phyloP scores from a whole-genome alignment of 2,888 invertebrate species.

The Pachliopta kotzebuea region DNA sequence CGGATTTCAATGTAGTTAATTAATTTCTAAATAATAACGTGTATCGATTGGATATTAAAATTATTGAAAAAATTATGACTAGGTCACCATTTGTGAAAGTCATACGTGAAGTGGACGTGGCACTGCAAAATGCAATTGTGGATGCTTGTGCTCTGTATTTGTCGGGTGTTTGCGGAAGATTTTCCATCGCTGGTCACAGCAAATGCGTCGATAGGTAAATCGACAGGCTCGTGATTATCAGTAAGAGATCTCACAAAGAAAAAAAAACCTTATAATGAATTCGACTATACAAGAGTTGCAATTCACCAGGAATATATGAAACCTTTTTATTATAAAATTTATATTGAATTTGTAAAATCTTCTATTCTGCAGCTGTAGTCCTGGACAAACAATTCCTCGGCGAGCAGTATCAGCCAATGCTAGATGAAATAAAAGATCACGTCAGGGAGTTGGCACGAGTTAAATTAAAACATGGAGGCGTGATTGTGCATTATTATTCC shows the following conservation, averaged over 20 bases:
- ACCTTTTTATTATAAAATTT: neutral
- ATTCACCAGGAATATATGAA: too few relatives aligned
- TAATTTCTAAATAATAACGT: constrained; percentile 47
- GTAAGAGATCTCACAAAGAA: too few relatives aligned
- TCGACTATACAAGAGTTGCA: too few relatives aligned
- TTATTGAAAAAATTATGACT: constrained; percentile 59
- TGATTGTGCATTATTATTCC: constrained; percentile 84
- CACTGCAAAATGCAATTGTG: constrained; percentile 54
- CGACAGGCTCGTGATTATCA: neutral
- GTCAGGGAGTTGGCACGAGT: constrained; percentile 83
- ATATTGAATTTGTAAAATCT: neutral
- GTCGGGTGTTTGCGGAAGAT: constrained; percentile 71
- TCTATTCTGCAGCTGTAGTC: constrained; percentile 80
- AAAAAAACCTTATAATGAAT: too few relatives aligned
- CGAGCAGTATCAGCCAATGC: constrained; percentile 78
- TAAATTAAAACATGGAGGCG: constrained; percentile 84
- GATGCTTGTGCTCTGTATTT: constrained; percentile 43
- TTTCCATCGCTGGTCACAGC: constrained; percentile 86
- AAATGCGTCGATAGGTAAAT: constrained; percentile 86
- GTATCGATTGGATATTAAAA: constrained; percentile 35
- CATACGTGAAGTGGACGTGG: constrained; percentile 38
- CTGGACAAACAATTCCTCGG: constrained; percentile 85
- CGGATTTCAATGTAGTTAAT: constrained; percentile 37
- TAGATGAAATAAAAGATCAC: constrained; percentile 80
- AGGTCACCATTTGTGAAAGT: constrained; percentile 38